Conservation (phyloP, 2,888 invertebrate genomes). For the Apodemia mormo region DNA sequence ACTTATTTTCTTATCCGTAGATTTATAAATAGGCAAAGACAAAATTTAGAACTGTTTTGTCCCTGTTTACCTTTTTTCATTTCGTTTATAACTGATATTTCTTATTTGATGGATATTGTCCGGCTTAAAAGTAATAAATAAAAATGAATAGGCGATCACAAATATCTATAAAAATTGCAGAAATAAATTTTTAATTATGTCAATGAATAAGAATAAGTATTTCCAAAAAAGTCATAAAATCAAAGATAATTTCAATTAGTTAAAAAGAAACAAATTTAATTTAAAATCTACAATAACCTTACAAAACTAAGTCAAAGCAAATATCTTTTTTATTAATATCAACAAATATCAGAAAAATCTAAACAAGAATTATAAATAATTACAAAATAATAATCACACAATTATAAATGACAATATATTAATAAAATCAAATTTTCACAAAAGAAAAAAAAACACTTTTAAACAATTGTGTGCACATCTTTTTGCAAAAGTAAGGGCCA, state of each 20-base stretch:
- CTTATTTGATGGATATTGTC: no score
- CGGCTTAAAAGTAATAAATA: no score
- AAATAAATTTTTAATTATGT: no score
- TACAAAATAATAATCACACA: not conserved
- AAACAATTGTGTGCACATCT: not conserved
- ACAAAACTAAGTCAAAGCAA: conserved; percentile 29
- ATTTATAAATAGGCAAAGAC: no score
- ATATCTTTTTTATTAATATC: not conserved
- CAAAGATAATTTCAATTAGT: not conserved
- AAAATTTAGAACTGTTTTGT: no score
- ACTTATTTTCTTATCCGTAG: no score
- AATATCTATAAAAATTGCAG: no score
- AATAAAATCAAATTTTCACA: not conserved
- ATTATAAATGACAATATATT: not conserved
- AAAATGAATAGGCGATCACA: no score
- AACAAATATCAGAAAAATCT: not conserved
- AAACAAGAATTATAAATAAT: not conserved
- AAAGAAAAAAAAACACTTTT: not conserved
- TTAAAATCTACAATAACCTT: conserved; percentile 31
- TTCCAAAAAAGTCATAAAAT: not conserved
- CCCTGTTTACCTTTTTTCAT: no score
- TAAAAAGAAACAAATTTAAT: conserved; percentile 12
- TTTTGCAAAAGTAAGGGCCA: not conserved
- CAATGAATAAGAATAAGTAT: not conserved
- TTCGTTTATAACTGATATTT: no score